Base-by-base conservation (phyloP, 2,888 invertebrate species). In the Drosophila imparisetae region DNA sequence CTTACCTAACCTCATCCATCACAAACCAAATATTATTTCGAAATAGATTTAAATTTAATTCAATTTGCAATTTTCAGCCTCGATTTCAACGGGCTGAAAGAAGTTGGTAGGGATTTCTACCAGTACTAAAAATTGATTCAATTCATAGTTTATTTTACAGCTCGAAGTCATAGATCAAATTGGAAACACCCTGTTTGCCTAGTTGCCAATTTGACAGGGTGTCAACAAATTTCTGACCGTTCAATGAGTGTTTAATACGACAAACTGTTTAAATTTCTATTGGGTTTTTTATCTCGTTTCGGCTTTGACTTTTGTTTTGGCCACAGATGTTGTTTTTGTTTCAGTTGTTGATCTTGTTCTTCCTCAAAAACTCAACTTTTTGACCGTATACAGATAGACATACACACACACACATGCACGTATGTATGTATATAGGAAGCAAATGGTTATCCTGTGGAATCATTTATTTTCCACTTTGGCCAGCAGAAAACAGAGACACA, bases 401-500 rank as follows among this genome's bases (percentile, higher is more conserved):
- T 6, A 7, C 29, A 66, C 27, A 55, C 50, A 59, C n/a, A 45
- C 52, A 50, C 24, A 58, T 29, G 11, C 10, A 45, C n/a, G 52
- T n/a, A 42, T 40, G 40, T 18, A 50, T 54, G 62, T 52, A 70
- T 60, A 66, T 52, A 72, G 57, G 74, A 81, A 79, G 80, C 86
- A 90, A 86, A 86, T 86, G 86, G 86, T 86, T 90, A 86, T 89
- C 90, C 90, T 86, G 87, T 86, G 84, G 81, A 86, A 90, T 87
- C 86, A 86, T 86, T 86, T 86, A 86, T 86, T 90, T 86, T 86
- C 90, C 86, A 86, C 86, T 86, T 90, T 86, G 73, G 84, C 77
- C 87, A 78, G 81, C 86, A 79, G 86, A 86, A 78, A 81, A 86
- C 81, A 59, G 68, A 75, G 54, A 53, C 66, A 55, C 50, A 42